phyloP scores from a whole-genome alignment of 2,888 invertebrate species.

The Nesidiocoris tenuis region DNA sequence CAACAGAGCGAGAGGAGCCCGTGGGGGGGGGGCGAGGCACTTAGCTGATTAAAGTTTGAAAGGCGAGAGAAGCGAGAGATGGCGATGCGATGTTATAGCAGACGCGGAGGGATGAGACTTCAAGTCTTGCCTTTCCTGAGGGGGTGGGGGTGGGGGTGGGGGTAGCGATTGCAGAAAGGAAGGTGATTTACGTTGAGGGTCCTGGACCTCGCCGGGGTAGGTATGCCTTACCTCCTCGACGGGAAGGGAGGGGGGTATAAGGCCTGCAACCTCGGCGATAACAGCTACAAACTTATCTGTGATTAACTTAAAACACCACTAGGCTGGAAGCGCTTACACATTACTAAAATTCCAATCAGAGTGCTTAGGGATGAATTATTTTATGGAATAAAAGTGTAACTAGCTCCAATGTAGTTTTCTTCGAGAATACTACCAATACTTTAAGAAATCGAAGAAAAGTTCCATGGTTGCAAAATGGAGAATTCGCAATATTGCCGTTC shows the following conservation, averaged over 20 bases:
- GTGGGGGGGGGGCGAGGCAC: slow-evolving; percentile 10
- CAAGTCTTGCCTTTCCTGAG: no score
- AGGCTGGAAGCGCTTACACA: background rate
- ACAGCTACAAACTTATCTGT: no score
- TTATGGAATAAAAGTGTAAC: no score
- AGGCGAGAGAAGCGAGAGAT: background rate
- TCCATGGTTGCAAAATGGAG: no score
- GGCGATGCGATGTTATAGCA: background rate
- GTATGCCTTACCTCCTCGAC: background rate
- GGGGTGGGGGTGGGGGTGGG: no score
- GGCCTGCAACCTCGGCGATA: background rate
- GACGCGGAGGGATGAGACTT: background rate
- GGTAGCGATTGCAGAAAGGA: background rate
- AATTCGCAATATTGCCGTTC: no score
- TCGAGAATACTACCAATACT: no score
- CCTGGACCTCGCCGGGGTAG: background rate
- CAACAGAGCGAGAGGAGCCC: slow-evolving; percentile 9
- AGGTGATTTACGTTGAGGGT: background rate
- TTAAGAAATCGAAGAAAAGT: no score
- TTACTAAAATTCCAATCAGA: no score
- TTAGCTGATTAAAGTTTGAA: slow-evolving; percentile 26
- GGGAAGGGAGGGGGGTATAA: background rate
- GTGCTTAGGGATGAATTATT: no score
- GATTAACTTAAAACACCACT: background rate
- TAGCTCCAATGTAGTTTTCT: no score